Conservation (phyloP, 2,113 vertebrate species). For the Riparia riparia region DNA sequence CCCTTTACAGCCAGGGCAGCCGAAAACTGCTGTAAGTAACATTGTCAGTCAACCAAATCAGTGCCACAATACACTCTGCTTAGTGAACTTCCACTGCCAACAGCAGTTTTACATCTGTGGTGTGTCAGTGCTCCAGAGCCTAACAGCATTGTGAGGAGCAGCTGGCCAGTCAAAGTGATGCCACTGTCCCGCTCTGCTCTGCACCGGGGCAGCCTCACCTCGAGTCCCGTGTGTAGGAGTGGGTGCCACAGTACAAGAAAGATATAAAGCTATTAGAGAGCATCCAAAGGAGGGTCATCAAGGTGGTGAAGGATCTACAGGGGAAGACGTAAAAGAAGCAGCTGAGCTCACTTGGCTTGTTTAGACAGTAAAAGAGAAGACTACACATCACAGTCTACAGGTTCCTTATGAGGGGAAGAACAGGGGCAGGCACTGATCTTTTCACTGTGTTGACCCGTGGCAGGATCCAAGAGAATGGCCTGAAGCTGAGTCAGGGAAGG, state of each 20-base stretch:
- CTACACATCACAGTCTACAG: too few relatives aligned
- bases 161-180: neutral
- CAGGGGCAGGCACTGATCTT: neutral
- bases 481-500: neutral
- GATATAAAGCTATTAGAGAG: neutral
- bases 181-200: fast-evolving
- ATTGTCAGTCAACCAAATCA: neutral
- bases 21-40: neutral
- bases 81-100: neutral
- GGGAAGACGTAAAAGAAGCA: neutral
- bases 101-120: neutral
- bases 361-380: neutral
- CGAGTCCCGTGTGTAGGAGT: fast-evolving
- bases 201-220: too few relatives aligned
- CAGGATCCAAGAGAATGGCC: neutral
- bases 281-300: neutral
- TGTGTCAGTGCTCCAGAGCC: neutral
- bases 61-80: neutral
- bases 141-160: neutral
- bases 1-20: neutral
- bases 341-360: neutral
- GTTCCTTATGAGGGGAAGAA: neutral
- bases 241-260: neutral
- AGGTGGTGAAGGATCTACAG: too few relatives aligned
- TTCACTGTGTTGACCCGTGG: neutral